These are phyloP conservation scores for Epirrita christyi DNA, from an alignment of 2,888 invertebrate genomes.

Conservation along the genomic window DNA sequence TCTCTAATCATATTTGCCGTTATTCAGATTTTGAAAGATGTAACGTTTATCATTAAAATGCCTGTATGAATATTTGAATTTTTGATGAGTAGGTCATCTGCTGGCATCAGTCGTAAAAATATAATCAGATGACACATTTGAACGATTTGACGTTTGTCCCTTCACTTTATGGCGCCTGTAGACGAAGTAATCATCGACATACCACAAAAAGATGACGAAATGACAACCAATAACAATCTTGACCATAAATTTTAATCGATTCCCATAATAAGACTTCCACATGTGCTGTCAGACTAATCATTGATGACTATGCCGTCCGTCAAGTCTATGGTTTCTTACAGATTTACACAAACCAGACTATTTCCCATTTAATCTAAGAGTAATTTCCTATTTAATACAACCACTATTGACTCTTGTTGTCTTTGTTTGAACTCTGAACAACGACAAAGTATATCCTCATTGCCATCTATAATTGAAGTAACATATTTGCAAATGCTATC, in stretches of 20 bases:
- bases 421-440: too few relatives aligned
- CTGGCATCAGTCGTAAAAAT: constrained; percentile 37
- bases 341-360: too few relatives aligned
- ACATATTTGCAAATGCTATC: constrained; percentile 33
- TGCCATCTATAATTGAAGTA: constrained; percentile 21
- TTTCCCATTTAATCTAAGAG: too few relatives aligned
- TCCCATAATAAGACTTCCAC: neutral
- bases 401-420: too few relatives aligned
- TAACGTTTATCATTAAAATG: constrained; percentile 34
- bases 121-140: constrained; percentile 34
- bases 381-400: too few relatives aligned
- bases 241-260: constrained; percentile 19
- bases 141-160: constrained; percentile 30
- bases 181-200: constrained; percentile 16
- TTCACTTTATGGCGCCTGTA: constrained; percentile 19
- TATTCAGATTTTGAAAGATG: constrained; percentile 33
- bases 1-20: constrained; percentile 32
- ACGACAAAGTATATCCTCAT: constrained; percentile 25
- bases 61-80: constrained; percentile 34
- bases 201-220: constrained; percentile 13
- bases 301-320: too few relatives aligned
- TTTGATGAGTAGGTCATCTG: constrained; percentile 24
- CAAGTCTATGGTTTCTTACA: too few relatives aligned
- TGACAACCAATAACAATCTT: constrained; percentile 16
- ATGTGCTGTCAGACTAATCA: neutral